Evolutionary conservation across 1,140 invertebrate genomes (phyloP).

Genomic region (Solenopsis fugax): DNA sequence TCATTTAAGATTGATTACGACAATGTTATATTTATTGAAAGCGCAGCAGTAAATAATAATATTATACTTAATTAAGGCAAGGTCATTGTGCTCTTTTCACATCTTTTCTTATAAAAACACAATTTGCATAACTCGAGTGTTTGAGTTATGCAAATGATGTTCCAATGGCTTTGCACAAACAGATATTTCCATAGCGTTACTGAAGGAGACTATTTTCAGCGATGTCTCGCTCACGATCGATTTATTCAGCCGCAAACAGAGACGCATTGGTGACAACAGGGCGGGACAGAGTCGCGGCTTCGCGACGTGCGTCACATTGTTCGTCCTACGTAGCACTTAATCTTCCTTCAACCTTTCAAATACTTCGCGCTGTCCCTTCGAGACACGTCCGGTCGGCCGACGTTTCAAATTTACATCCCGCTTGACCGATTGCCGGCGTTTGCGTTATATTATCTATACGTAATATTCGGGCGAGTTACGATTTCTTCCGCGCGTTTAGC

Average conservation of each 20-base stretch:
- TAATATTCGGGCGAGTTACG: background rate
- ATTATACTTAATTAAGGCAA: background rate
- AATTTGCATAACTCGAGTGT: background rate
- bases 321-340: constrained; percentile 70
- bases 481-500: background rate
- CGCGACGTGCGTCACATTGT: constrained; percentile 74
- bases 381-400: background rate
- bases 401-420: constrained; percentile 66
- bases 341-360: constrained; percentile 67
- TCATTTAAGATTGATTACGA: background rate
- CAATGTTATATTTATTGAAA: background rate
- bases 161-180: background rate
- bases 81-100: background rate
- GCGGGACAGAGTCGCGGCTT: constrained; percentile 51
- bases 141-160: background rate
- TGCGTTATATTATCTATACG: constrained; percentile 20
- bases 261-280: constrained; percentile 67
- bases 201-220: constrained; percentile 31
- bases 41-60: background rate
- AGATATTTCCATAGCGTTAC: constrained; percentile 19
- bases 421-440: constrained; percentile 38
- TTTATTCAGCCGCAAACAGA: constrained; percentile 68
- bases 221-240: constrained; percentile 67
- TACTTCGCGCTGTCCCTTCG: constrained; percentile 32
- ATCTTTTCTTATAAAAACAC: background rate